Evolutionary conservation across 2,797 vertebrate species (phyloP).

Genomic region (Hoplostethus atlanticus): DNA sequence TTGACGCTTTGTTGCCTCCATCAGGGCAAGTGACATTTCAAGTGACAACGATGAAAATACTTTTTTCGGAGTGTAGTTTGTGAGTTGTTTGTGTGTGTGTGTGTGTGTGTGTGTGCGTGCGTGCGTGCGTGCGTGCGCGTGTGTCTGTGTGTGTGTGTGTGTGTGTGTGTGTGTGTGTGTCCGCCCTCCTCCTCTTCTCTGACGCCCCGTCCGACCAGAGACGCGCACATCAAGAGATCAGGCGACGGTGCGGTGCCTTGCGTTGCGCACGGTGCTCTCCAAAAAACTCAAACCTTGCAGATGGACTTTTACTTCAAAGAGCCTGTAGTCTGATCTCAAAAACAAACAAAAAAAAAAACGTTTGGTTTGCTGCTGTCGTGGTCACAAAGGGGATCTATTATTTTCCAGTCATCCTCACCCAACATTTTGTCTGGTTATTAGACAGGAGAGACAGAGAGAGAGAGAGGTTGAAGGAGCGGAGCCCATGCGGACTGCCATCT

Average conservation of each 20-base stretch:
- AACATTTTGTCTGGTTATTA: constrained; percentile 85
- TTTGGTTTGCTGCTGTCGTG: too few species aligned
- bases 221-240: constrained; percentile 76
- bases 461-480: constrained; percentile 85
- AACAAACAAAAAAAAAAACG: too few species aligned
- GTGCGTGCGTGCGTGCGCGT: constrained; percentile 20
- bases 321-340: not conserved
- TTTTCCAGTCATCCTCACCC: not conserved
- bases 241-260: constrained; percentile 69
- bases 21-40: too few species aligned
- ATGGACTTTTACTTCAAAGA: not conserved
- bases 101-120: not conserved
- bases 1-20: too few species aligned
- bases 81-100: constrained; percentile 1
- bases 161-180: constrained; percentile 44
- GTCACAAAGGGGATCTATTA: too few species aligned
- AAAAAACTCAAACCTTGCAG: constrained; percentile 17
- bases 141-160: constrained; percentile 43
- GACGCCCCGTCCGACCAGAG: constrained; percentile 80
- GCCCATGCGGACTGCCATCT: constrained; percentile 92
- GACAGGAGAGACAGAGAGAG: constrained; percentile 56
- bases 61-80: not conserved
- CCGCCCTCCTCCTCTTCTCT: constrained; percentile 63
- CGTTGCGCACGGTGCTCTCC: constrained; percentile 58
- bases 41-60: not conserved